phyloP scores from a whole-genome alignment of 53 echinoderm and acorn worm genomes.

The Patiria pectinifera region DNA sequence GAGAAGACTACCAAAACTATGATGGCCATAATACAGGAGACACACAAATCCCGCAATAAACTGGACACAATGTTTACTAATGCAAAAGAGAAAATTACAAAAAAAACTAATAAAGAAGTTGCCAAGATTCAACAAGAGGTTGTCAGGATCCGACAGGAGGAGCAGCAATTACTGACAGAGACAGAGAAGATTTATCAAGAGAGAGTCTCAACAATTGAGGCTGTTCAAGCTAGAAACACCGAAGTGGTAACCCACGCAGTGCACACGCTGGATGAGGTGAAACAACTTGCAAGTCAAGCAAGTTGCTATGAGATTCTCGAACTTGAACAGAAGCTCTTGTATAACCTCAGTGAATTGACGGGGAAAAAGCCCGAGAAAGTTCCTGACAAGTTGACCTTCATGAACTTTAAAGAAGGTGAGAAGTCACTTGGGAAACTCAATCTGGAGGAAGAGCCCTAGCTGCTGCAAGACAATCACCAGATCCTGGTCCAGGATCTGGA shows the following conservation, averaged over 20 bases:
- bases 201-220: neutral
- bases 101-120: constrained; percentile 18
- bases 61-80: neutral
- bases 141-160: no score
- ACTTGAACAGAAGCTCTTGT: neutral
- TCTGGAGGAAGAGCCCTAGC: neutral
- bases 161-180: no score
- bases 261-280: constrained; percentile 16
- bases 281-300: neutral
- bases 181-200: constrained; percentile 10
- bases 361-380: neutral
- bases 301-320: neutral
- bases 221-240: neutral
- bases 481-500: neutral
- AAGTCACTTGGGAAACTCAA: neutral
- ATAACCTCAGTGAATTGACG: constrained; percentile 9
- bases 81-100: neutral
- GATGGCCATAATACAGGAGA: neutral
- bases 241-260: no score
- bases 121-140: constrained; percentile 4
- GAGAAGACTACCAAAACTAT: neutral
- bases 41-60: neutral
- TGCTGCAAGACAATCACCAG: neutral
- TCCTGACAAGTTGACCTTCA: neutral
- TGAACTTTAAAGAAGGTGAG: neutral